Evolutionary conservation across 2,797 vertebrate genomes (phyloP).

Genomic region (Pogoniulus pusillus): DNA sequence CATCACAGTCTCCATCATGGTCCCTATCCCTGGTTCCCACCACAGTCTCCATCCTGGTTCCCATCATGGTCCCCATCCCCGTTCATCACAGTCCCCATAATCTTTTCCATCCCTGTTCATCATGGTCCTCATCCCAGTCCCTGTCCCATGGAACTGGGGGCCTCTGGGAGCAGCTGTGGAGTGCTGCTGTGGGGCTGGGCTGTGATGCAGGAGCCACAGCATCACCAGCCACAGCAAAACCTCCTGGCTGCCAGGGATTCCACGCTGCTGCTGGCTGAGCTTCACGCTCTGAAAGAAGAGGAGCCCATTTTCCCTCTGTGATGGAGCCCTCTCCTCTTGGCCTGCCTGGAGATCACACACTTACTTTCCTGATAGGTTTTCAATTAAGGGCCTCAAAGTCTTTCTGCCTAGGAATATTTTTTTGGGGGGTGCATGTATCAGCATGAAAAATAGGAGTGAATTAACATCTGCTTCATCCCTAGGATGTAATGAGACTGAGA

Average conservation of each 20-base stretch:
- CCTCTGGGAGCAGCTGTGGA: not conserved
- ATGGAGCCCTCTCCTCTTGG: constrained; percentile 61
- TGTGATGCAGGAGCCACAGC: not conserved
- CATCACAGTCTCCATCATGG: too few relatives aligned
- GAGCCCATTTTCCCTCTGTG: constrained; percentile 62
- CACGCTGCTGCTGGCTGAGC: constrained; percentile 37
- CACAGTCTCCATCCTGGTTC: not conserved
- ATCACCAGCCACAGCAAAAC: rapidly evolving
- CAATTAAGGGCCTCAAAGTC: constrained; percentile 62
- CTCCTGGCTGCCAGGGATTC: not conserved
- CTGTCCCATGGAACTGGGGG: not conserved
- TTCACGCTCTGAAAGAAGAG: not conserved
- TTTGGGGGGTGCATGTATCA: not conserved
- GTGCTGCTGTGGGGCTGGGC: not conserved
- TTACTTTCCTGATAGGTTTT: constrained; percentile 67
- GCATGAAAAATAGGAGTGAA: not conserved
- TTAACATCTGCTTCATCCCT: not conserved
- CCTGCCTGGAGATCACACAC: constrained; percentile 26
- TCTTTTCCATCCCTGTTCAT: too few relatives aligned
- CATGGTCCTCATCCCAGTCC: not conserved
- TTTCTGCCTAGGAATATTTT: not conserved
- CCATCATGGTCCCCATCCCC: too few relatives aligned
- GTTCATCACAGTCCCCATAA: rapidly evolving
- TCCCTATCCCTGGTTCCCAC: too few relatives aligned
- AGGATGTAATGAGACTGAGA: not conserved